Base-by-base conservation (phyloP, 2,113 vertebrate genomes). In the Cephalopterus ornatus region DNA sequence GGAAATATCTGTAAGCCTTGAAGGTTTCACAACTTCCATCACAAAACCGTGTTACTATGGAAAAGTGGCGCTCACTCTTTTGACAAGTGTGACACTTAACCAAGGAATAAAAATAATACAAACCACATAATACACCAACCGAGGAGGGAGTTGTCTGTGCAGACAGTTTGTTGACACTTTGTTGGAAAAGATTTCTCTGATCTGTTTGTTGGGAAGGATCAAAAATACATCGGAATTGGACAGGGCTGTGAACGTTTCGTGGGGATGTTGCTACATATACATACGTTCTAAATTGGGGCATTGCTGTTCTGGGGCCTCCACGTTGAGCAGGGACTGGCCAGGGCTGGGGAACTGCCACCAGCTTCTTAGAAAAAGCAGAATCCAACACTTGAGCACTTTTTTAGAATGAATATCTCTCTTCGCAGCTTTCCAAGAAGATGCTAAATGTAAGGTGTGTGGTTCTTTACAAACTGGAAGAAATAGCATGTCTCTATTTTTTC, bases 141-240 rank as follows among this genome's bases (percentile, higher is more conserved):
- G 73, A 78, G 79, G 88, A 92, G 68, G 85, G 88, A 96, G 91
- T 87, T 93, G 95, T 91, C 85, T 83, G 79, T 5, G 8, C 82
- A 86, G 96, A 96, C 89, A 92, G 85, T 96, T 96, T 92, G 95
- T 92, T 96, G 96, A 87, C 96, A 93, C 91, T 91, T 94, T 92
- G 86, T 92, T 97, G 90, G 95, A 96, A 89, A 72, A 93, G 93
- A 81, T 92, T 95, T 94, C 82, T 94, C 73, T 93, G 84, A 77
- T 93, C 85, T 96, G 55, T 58, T 77, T 73, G 83, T 58, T 92
- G 88, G 18, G 86, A 41, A 65, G 28, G 76, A 91, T 88, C 76
- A 89, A 39, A 93, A 91, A 94, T 78, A 88, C 62, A 37, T 24
- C 3, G 8, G 73, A 70, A 24, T 93, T 91, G 76, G 80, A 80